Evolutionary conservation across 2,113 vertebrate species (phyloP).

Genomic region (Ochotona curzoniae): DNA sequence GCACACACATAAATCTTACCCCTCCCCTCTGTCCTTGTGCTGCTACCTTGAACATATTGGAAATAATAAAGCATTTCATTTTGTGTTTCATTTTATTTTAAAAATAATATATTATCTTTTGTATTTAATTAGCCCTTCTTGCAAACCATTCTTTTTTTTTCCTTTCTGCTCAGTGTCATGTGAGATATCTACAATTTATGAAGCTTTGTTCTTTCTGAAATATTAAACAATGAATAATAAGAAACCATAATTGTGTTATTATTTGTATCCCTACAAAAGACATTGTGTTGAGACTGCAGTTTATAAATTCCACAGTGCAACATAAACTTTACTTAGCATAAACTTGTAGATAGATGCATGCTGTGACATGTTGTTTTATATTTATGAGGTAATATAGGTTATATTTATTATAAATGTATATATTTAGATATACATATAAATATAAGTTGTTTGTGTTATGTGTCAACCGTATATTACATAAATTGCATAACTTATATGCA

Average conservation of each 20-base stretch:
- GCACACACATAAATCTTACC: background rate
- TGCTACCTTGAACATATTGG: background rate
- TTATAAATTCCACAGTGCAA: constrained; percentile 21
- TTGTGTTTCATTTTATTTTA: background rate
- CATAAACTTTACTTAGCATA: background rate
- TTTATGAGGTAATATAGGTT: background rate
- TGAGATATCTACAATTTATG: background rate
- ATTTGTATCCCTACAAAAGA: background rate
- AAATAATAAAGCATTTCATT: background rate
- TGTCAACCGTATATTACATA: background rate
- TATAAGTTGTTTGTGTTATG: background rate
- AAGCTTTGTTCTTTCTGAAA: constrained; percentile 8
- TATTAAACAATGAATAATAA: background rate
- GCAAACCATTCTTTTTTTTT: background rate
- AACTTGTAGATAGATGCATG: background rate
- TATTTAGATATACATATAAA: background rate
- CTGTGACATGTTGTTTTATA: background rate
- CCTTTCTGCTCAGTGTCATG: background rate
- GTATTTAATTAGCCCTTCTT: background rate
- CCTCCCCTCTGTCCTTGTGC: too few species aligned
- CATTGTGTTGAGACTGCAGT: background rate
- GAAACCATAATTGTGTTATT: background rate
- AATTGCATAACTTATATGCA: background rate
- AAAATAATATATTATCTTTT: background rate
- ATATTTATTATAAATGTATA: background rate